Evolutionary conservation across 2,797 vertebrate species (phyloP).

Genomic region (Notoglanidium macrostoma): DNA sequence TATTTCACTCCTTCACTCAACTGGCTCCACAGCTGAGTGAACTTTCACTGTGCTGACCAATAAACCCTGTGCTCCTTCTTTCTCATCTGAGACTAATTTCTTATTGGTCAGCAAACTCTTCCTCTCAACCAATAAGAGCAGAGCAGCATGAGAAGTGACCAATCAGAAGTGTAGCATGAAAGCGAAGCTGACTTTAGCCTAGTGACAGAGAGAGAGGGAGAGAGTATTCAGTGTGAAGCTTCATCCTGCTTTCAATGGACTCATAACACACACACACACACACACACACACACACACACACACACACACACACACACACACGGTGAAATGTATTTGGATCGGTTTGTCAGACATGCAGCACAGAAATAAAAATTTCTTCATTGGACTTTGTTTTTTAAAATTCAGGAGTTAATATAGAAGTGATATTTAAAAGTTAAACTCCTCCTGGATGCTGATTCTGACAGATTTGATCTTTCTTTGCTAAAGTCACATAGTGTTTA

Average conservation of each 20-base stretch:
- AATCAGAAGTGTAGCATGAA: background rate
- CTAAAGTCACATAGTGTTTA: background rate
- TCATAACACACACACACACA: background rate
- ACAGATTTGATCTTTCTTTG: background rate
- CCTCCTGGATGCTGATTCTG: background rate
- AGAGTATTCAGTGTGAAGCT: background rate
- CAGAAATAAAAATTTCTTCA: background rate
- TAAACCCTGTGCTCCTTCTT: background rate
- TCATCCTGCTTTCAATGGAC: background rate
- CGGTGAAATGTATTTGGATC: background rate
- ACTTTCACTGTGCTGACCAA: constrained; percentile 14
- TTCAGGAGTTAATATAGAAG: background rate
- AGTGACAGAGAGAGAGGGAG: constrained; percentile 25
- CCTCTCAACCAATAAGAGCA: constrained; percentile 15
- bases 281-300: background rate
- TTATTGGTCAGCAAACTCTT: constrained; percentile 4
- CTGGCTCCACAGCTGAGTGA: background rate
- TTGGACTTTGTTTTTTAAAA: background rate
- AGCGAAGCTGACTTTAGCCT: constrained; percentile 29
- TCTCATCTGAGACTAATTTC: background rate
- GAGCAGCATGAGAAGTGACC: constrained; percentile 11
- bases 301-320: background rate
- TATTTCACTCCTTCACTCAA: background rate
- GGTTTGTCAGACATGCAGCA: background rate
- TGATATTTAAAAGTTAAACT: background rate